phyloP scores from a whole-genome alignment of 1,140 invertebrate species.

The Aphis craccivora region DNA sequence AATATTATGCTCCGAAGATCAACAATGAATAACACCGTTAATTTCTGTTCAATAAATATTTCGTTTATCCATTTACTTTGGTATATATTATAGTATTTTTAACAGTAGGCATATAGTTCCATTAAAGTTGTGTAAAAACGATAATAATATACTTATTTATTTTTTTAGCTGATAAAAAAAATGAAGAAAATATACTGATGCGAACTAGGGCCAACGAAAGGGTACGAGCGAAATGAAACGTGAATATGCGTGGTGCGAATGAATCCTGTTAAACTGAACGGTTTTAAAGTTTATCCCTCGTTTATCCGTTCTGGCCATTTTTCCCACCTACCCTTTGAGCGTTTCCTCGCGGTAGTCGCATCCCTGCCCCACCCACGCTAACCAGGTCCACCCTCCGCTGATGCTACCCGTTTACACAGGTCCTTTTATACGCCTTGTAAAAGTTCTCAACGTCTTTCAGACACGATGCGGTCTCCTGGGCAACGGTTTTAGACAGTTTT shows the following conservation, averaged over 20 bases:
- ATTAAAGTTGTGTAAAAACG: neutral
- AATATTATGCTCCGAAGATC: neutral
- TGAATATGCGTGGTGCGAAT: conserved; percentile 14
- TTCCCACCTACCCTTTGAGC: conserved; percentile 36
- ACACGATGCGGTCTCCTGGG: conserved; percentile 46
- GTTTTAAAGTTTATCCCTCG: conserved; percentile 56
- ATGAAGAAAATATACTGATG: neutral
- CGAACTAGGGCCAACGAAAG: neutral
- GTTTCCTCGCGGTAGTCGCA: neutral
- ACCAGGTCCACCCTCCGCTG: neutral
- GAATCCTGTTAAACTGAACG: conserved; percentile 46
- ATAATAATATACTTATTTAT: neutral
- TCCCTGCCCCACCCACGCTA: neutral
- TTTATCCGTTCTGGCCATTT: conserved; percentile 50
- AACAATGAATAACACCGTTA: neutral
- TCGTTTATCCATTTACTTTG: neutral
- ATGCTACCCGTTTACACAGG: neutral
- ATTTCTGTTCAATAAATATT: neutral
- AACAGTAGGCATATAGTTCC: neutral
- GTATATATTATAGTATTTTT: neutral
- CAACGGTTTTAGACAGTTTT: conserved; percentile 56
- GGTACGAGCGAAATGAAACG: neutral
- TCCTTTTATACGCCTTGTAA: conserved; percentile 54
- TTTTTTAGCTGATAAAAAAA: neutral
- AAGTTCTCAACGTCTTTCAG: conserved; percentile 52